Conservation (phyloP, 2,888 invertebrate species). For the Tenthredo livida region DNA sequence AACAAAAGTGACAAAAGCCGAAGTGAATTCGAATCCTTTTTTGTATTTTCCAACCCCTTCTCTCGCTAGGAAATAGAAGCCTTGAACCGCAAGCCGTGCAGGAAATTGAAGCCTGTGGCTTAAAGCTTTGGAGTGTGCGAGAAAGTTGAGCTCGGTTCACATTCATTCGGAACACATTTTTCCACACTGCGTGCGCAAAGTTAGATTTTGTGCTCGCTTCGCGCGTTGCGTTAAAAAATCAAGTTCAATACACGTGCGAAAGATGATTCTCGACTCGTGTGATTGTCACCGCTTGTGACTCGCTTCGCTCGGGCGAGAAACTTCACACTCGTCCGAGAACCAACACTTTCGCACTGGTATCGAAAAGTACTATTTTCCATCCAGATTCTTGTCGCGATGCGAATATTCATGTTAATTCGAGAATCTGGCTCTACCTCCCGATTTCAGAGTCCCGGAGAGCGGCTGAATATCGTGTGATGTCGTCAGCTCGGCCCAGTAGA, state of each 20-base stretch:
- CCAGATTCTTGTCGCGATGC: not conserved
- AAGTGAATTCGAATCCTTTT: not conserved
- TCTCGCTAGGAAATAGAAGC: not conserved
- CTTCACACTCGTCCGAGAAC: too few relatives aligned
- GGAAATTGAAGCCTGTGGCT: not conserved
- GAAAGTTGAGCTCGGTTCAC: not conserved
- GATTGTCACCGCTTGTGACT: too few relatives aligned
- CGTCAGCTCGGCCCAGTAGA: not conserved
- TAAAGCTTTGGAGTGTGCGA: not conserved
- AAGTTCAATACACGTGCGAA: too few relatives aligned
- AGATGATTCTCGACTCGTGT: too few relatives aligned
- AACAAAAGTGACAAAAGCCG: too few relatives aligned
- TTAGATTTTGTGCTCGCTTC: too few relatives aligned
- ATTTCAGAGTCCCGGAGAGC: not conserved
- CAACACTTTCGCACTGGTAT: too few relatives aligned
- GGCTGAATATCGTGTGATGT: not conserved
- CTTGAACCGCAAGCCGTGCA: not conserved
- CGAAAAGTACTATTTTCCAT: too few relatives aligned
- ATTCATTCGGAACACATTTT: constrained; percentile 18
- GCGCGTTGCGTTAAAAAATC: too few relatives aligned
- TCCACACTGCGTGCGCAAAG: too few relatives aligned
- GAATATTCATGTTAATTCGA: constrained; percentile 29
- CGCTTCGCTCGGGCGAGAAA: too few relatives aligned
- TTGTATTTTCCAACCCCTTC: not conserved
- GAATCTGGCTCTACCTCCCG: not conserved